phyloP scores from a whole-genome alignment of 53 echinoderm and acorn worm genomes.

The Patiria pectinifera region DNA sequence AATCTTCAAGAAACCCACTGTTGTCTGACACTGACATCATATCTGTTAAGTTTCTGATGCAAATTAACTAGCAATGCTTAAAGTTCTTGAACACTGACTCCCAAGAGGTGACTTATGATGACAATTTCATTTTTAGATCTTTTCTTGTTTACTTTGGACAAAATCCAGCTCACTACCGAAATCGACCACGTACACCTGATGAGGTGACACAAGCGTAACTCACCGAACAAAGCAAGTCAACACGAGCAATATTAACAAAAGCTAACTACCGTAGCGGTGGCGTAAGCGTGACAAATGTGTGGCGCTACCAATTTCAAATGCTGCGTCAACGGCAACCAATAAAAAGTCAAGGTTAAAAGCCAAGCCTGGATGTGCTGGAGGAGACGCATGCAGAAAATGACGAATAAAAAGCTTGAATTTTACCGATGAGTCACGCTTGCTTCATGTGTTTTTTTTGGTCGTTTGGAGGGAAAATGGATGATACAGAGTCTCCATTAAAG shows the following conservation, averaged over 20 bases:
- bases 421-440: conserved; percentile 19
- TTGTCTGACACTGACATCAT: too few species aligned
- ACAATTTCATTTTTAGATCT: too few species aligned
- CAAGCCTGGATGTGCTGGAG: background rate
- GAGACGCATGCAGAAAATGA: conserved; percentile 3
- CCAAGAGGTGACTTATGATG: too few species aligned
- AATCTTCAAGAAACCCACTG: background rate
- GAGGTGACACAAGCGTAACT: background rate
- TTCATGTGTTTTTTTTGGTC: background rate
- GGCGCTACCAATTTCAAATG: background rate
- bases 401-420: background rate
- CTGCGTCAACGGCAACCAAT: conserved; percentile 4
- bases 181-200: too few species aligned
- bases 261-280: background rate
- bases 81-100: too few species aligned
- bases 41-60: background rate
- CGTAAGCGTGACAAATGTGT: background rate
- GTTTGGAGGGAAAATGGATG: conserved; percentile 30
- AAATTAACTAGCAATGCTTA: background rate
- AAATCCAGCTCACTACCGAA: too few species aligned
- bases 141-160: too few species aligned
- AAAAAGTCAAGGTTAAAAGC: conserved; percentile 51
- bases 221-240: background rate
- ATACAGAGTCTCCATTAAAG: background rate
- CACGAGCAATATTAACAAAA: background rate